Evolutionary conservation across 2,888 invertebrate species (phyloP), one percentile per base, ranked within the genome.

Genomic region (Hermodice carunculata): DNA sequence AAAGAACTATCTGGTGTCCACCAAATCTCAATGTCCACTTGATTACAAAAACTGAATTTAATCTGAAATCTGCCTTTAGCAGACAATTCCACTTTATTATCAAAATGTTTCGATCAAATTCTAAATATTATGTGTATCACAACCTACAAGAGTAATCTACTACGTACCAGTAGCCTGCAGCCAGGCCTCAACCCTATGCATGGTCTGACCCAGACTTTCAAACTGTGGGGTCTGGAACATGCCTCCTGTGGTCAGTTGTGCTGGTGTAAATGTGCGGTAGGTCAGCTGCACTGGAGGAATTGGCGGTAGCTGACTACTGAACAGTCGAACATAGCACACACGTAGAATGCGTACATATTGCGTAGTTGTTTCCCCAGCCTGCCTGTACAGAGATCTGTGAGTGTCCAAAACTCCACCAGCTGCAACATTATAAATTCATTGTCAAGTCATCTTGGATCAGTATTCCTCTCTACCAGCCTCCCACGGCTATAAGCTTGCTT

Each of bases 301-400:
- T 3, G 37, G 8, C 2, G n/a, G n/a, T 5, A 24, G 19, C 6
- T 4, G 19, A 5, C 42, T 31, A 26, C 24, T 26, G 22, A 44
- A 42, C 1, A 44, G 31, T 26, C 44, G 34, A 2, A 52, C 46
- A 46, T 64, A 67, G 26, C 34, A 40, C 5, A 67, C 61, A 11
- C 67, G 32, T 11, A 67, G 17, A 22, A 67, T 67, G 29, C 67
- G 60, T 11, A 67, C 37, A 22, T 64, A 67, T 22, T 44, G 52
- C 8, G 67, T 67, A n/a, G 19, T 60, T 1, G 40, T 48, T 26
- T 51, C 51, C 19, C 64, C 67, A 3, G n/a, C 22, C 42, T 67
- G 61, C 6, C 44, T 52, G 57, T 60, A 67, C 26, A 54, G 19
- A 26, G 67, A 52, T 3, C 67, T n/a, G 31, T 64, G 67, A 17